phyloP scores from a whole-genome alignment of 2,888 invertebrate species.

The Chloroclystis v-ata region DNA sequence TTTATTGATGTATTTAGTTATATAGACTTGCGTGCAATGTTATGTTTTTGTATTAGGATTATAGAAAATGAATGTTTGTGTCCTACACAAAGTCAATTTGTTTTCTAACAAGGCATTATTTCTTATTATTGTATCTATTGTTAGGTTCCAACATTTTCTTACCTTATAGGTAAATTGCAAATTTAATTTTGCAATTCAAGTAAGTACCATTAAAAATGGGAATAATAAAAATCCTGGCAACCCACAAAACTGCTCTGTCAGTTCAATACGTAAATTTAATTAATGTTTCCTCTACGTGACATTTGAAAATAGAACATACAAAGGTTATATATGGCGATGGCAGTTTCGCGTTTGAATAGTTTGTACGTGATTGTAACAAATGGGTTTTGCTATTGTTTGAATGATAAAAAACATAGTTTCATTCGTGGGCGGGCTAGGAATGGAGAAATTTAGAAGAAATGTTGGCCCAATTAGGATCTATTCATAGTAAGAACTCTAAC shows the following conservation, averaged over 20 bases:
- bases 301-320: slow-evolving; percentile 49
- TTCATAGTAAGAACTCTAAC: too few relatives aligned
- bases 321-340: slow-evolving; percentile 47
- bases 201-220: not conserved
- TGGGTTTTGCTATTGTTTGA: slow-evolving; percentile 45
- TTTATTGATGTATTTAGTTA: slow-evolving; percentile 12
- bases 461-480: too few relatives aligned
- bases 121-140: too few relatives aligned
- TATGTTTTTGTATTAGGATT: not conserved
- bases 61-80: not conserved
- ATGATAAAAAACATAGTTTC: slow-evolving; percentile 42
- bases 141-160: too few relatives aligned
- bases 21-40: slow-evolving; percentile 7
- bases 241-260: slow-evolving; percentile 27
- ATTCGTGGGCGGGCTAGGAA: slow-evolving; percentile 38
- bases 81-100: too few relatives aligned
- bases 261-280: slow-evolving; percentile 28
- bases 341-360: slow-evolving; percentile 48
- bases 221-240: slow-evolving; percentile 22
- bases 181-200: not conserved
- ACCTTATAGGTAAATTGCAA: not conserved
- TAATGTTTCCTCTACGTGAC: slow-evolving; percentile 56
- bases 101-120: too few relatives aligned
- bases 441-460: slow-evolving; percentile 14
- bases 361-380: slow-evolving; percentile 65